Evolutionary conservation across 2,113 vertebrate species (phyloP).

Genomic region (Polypterus senegalus): DNA sequence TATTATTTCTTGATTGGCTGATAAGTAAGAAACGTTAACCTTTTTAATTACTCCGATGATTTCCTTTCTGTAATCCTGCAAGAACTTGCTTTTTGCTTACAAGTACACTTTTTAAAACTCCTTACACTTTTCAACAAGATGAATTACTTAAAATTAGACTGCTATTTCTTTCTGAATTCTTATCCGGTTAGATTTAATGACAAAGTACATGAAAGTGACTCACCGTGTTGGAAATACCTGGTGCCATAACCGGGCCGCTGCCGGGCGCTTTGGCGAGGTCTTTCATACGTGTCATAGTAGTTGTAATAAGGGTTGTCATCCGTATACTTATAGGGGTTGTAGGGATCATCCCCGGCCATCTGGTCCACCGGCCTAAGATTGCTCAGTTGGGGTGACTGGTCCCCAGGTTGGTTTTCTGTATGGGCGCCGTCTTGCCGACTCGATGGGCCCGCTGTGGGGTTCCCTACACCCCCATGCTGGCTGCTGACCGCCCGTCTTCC

Average conservation of each 20-base stretch:
- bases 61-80: too few relatives aligned
- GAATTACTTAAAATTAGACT: too few relatives aligned
- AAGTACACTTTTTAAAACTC: too few relatives aligned
- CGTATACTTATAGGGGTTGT: slow-evolving; percentile 72
- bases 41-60: too few relatives aligned
- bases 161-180: too few relatives aligned
- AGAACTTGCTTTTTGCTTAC: too few relatives aligned
- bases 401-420: slow-evolving; percentile 27
- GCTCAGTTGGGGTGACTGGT: slow-evolving; percentile 23
- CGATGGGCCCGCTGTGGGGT: slow-evolving; percentile 7
- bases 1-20: too few relatives aligned
- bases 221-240: slow-evolving; percentile 75
- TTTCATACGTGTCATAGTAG: slow-evolving; percentile 78
- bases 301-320: slow-evolving; percentile 89
- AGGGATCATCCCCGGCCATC: slow-evolving; percentile 82
- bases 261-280: slow-evolving; percentile 49
- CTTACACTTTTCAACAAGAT: too few relatives aligned
- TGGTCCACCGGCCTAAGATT: slow-evolving; percentile 43
- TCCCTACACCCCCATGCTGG: slow-evolving; percentile 22
- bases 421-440: slow-evolving; percentile 9
- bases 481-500: slow-evolving; percentile 7
- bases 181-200: background rate
- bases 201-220: slow-evolving; percentile 22
- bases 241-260: slow-evolving; percentile 68
- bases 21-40: too few relatives aligned